Evolutionary conservation across 2,888 invertebrate genomes (phyloP).

Genomic region (Drosophila monieri): DNA sequence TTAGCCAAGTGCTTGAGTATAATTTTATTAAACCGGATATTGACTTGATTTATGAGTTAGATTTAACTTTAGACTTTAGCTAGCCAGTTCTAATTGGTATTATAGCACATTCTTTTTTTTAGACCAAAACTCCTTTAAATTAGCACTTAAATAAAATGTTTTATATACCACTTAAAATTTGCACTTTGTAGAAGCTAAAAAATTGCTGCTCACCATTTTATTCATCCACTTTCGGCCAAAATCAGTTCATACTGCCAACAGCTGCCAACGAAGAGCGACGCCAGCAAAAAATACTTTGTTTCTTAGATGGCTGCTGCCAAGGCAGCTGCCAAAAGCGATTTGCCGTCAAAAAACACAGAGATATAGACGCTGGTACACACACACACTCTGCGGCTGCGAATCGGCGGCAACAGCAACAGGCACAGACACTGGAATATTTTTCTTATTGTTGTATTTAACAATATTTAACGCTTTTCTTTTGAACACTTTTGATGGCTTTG

Average conservation of each 20-base stretch:
- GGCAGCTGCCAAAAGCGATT: slow-evolving; percentile 63
- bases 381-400: slow-evolving; percentile 25
- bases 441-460: slow-evolving; percentile 43
- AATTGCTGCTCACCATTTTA: slow-evolving; percentile 71
- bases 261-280: slow-evolving; percentile 72
- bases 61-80: neutral
- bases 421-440: slow-evolving; percentile 48
- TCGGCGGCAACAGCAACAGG: slow-evolving; percentile 34
- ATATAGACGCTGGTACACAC: slow-evolving; percentile 31
- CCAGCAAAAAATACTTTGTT: slow-evolving; percentile 58
- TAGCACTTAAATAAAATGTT: slow-evolving; percentile 22
- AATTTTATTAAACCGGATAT: neutral
- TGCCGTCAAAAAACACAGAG: slow-evolving; percentile 47
- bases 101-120: neutral
- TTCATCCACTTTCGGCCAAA: slow-evolving; percentile 67
- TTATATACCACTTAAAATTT: slow-evolving; percentile 42
- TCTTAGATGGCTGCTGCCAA: slow-evolving; percentile 55
- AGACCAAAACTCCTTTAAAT: neutral
- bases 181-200: slow-evolving; percentile 24
- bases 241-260: slow-evolving; percentile 80
- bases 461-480: slow-evolving; percentile 56
- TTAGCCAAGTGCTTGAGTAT: neutral
- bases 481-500: slow-evolving; percentile 59
- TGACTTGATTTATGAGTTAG: neutral
- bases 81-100: neutral